Evolutionary conservation across 1,140 invertebrate genomes (phyloP), one percentile per base, ranked within the genome.

Genomic region (Chironomus striatipennis): DNA sequence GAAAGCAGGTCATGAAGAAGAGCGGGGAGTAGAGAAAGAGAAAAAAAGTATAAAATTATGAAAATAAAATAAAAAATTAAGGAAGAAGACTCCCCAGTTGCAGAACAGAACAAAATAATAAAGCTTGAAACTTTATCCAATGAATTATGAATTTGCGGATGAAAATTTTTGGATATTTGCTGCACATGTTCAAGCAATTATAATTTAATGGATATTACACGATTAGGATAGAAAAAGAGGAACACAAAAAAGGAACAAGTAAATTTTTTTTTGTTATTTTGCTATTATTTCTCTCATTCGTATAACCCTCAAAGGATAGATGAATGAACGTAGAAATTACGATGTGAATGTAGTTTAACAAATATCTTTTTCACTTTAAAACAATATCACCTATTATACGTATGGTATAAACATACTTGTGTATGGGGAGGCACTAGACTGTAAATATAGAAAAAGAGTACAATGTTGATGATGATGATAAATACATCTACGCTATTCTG

Each of bases 151-250:
- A 34, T 34, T 34, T 34, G 24, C 24, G 24, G 24, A 34, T 34
- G 24, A 34, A 34, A 34, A 34, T 57, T 57, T 57, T 57, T 12
- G 47, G 47, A n/a, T 57, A 57, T 57, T 57, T 57, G 47, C 10
- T 57, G 47, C 47, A 57, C 47, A 57, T 57, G 47, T 57, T 57
- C 12, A 57, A 57, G 47, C 47, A 57, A 57, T 57, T 57, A 57
- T 57, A 57, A n/a, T 57, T 57, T 57, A 57, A 57, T 57, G 47
- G 47, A 15, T 57, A 57, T 57, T 15, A 57, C 47, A 57, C 47
- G 24, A 34, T 34, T 34, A 34, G 24, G 24, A 34, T 34, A 57
- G 8, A 57, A 15, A 47, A 47, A 47, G 43, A 47, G 15, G 43
- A 47, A 47, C n/a, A n/a, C 5, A 34, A 34, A 57, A 57, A 15